These are phyloP conservation scores for Drosophila tropicalis DNA, from an alignment of 1,140 invertebrate species.

Conservation along the genomic window DNA sequence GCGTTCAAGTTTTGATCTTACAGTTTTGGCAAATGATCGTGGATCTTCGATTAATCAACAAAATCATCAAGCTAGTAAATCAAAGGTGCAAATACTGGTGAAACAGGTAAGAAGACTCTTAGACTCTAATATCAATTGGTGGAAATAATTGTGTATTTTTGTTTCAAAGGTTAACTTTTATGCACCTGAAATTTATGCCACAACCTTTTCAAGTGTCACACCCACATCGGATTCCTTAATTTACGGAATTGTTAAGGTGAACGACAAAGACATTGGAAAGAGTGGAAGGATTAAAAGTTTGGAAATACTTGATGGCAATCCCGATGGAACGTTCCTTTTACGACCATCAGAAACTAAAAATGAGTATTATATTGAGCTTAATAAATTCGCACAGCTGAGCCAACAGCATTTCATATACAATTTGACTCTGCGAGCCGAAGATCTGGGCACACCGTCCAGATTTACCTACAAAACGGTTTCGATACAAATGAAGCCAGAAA, in stretches of 20 bases:
- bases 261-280: constrained; percentile 91
- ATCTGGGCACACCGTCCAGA: constrained; percentile 91
- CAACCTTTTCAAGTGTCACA: constrained; percentile 90
- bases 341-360: constrained; percentile 85
- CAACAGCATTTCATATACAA: constrained; percentile 90
- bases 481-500: constrained; percentile 90
- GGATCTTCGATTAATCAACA: constrained; percentile 87
- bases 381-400: constrained; percentile 90
- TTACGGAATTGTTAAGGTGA: constrained; percentile 94
- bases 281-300: constrained; percentile 92
- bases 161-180: constrained; percentile 89
- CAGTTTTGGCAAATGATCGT: constrained; percentile 92
- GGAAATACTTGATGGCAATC: constrained; percentile 95
- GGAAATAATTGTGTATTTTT: neutral
- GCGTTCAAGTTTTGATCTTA: constrained; percentile 88
- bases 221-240: constrained; percentile 94
- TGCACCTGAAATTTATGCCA: constrained; percentile 92
- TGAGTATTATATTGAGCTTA: constrained; percentile 91
- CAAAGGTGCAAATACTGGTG: constrained; percentile 90
- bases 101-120: constrained; percentile 78
- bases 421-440: constrained; percentile 92
- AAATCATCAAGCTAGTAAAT: constrained; percentile 87
- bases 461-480: constrained; percentile 90
- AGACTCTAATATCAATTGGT: too few species aligned
- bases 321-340: constrained; percentile 93